These are phyloP conservation scores for Anastrepha ludens DNA, from an alignment of 1,140 invertebrate species.

Conservation along the genomic window DNA sequence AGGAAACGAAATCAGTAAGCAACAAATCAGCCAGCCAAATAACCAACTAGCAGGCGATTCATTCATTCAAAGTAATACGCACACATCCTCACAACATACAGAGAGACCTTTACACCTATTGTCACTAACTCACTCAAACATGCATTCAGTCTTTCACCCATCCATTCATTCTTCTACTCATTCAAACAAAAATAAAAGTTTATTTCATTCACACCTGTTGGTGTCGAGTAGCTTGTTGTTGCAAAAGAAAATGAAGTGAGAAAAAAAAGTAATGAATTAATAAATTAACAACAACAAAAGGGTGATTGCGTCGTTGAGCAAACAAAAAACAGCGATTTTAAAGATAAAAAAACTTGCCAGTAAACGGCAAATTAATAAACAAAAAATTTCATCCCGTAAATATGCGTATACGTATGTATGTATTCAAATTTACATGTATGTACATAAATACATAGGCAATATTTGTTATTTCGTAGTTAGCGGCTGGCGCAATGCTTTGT, in stretches of 20 bases:
- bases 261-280: background rate
- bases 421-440: background rate
- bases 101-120: background rate
- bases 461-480: background rate
- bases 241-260: background rate
- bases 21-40: background rate
- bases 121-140: background rate
- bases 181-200: constrained; percentile 18
- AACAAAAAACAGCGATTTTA: background rate
- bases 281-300: background rate
- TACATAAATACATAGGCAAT: background rate
- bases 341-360: background rate
- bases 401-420: background rate
- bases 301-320: background rate
- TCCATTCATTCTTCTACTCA: background rate
- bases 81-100: background rate
- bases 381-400: background rate
- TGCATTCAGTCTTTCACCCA: background rate
- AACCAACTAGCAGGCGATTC: constrained; percentile 8
- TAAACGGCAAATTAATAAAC: background rate
- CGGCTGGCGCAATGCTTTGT: background rate
- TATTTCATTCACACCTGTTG: constrained; percentile 36
- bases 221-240: background rate
- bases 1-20: constrained; percentile 7
- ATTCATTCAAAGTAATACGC: background rate